Percentiles rank a stretch among this genome's conserved stretches.
These are phyloP conservation scores for Sclerurus mexicanus DNA, from an alignment of 2,113 vertebrate genomes.

Conservation along the genomic window DNA sequence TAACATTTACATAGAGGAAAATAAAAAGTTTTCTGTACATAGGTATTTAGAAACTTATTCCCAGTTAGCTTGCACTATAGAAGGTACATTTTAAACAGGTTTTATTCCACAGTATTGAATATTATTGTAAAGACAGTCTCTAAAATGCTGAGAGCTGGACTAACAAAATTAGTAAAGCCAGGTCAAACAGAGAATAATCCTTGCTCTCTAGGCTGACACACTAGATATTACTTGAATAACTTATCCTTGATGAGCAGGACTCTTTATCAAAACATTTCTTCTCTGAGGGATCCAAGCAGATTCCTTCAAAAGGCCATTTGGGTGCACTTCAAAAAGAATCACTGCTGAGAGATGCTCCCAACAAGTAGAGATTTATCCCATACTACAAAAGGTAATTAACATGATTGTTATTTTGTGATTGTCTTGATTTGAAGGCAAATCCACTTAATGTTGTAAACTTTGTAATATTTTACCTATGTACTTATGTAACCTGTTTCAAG, in stretches of 20 bases:
- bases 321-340: not conserved
- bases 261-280: not conserved
- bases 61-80: not conserved
- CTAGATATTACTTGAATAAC: not conserved
- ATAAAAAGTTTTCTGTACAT: not conserved
- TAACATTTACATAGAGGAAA: not conserved
- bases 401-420: not conserved
- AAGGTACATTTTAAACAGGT: not conserved
- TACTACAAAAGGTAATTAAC: not conserved
- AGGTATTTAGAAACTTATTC: not conserved
- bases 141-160: not conserved
- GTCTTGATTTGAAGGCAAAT: conserved; percentile 15
- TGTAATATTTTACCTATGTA: not conserved
- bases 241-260: not conserved
- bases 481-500: not conserved
- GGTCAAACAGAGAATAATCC: not conserved
- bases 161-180: not conserved
- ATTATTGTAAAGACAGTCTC: not conserved
- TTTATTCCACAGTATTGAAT: not conserved
- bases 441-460: not conserved
- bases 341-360: not conserved
- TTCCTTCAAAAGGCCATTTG: not conserved
- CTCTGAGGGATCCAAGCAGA: not conserved
- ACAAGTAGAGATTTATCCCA: not conserved
- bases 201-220: not conserved